Conservation (phyloP, 2,888 invertebrate genomes). For the Nomada fucata region DNA sequence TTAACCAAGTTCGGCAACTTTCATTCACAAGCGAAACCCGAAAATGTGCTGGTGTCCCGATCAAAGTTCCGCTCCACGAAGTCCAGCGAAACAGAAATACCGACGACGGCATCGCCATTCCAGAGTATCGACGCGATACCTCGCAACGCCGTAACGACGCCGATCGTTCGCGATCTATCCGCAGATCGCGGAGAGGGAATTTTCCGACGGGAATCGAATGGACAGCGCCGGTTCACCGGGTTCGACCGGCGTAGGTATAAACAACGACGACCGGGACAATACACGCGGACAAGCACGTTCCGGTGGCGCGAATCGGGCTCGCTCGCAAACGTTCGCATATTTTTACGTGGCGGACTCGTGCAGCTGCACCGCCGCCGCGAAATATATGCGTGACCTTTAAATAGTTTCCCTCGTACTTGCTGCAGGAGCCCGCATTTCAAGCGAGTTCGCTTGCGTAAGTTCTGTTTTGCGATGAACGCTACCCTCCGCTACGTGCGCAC, state of each 20-base stretch:
- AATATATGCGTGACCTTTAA: slow-evolving; percentile 65
- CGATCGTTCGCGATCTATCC: too few species aligned
- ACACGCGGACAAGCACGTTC: slow-evolving; percentile 5
- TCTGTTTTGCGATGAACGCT: slow-evolving; percentile 49
- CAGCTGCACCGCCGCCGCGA: slow-evolving; percentile 60
- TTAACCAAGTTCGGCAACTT: too few species aligned
- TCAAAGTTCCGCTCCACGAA: background rate
- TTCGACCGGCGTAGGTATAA: slow-evolving; percentile 8
- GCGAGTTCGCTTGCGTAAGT: slow-evolving; percentile 61
- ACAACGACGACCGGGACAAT: slow-evolving; percentile 39
- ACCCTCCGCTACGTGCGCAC: slow-evolving; percentile 29
- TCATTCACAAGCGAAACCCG: too few species aligned
- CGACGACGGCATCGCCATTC: background rate
- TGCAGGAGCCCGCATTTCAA: slow-evolving; percentile 64
- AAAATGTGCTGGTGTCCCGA: too few species aligned
- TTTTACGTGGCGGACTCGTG: slow-evolving; percentile 57
- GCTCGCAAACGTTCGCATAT: slow-evolving; percentile 49
- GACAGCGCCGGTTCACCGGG: background rate
- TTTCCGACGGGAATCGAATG: background rate
- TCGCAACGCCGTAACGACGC: background rate
- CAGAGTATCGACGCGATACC: background rate
- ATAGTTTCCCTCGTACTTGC: slow-evolving; percentile 59
- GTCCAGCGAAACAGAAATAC: too few species aligned
- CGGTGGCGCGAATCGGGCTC: slow-evolving; percentile 33
- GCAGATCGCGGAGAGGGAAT: background rate